phyloP scores from a whole-genome alignment of 2,113 vertebrate species.

The Brevimyrus niger region DNA sequence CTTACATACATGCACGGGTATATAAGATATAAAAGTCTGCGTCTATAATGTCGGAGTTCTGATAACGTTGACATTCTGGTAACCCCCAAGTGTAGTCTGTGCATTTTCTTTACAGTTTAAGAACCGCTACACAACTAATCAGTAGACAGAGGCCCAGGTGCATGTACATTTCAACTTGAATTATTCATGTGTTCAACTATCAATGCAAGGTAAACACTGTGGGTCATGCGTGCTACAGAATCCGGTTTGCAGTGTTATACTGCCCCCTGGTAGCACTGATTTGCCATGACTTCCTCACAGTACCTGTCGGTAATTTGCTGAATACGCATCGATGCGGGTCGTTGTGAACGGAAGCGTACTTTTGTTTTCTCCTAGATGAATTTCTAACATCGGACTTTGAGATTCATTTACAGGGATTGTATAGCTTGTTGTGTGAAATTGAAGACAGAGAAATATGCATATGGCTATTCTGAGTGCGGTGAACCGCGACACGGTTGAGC shows the following conservation, averaged over 20 bases:
- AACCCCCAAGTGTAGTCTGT: background rate
- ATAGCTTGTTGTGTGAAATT: background rate
- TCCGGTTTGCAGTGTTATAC: background rate
- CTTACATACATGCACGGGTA: background rate
- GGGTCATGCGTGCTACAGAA: background rate
- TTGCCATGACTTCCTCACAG: background rate
- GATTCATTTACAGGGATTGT: background rate
- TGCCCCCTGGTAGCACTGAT: background rate
- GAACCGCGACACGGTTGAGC: background rate
- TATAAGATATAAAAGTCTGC: background rate
- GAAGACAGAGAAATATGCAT: background rate
- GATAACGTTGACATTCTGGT: background rate
- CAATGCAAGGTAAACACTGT: background rate
- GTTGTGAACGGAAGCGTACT: background rate
- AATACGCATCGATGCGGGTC: background rate
- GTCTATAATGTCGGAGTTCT: background rate
- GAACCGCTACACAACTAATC: background rate
- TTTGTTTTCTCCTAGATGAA: background rate
- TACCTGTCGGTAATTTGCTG: background rate
- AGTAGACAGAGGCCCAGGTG: background rate
- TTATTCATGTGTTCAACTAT: background rate
- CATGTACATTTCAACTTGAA: background rate
- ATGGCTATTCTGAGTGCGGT: background rate
- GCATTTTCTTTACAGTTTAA: background rate
- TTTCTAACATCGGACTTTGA: background rate